Percentiles rank a stretch among this genome's conserved stretches.
phyloP scores from a whole-genome alignment of 2,888 invertebrate genomes.

The Agrilus mali region DNA sequence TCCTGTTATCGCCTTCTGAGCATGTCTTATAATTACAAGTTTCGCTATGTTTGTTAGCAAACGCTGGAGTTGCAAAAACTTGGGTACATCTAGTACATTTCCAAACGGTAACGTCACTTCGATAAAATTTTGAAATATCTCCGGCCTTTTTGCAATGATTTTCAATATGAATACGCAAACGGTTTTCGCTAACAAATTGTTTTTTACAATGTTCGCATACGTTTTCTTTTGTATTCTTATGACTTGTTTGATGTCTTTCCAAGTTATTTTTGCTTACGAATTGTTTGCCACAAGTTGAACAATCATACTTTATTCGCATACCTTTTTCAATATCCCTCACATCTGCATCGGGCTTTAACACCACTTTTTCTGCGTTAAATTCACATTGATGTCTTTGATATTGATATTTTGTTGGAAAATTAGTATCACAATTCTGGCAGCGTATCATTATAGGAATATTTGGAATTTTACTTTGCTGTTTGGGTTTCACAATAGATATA shows the following conservation, averaged over 20 bases:
- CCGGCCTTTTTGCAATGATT: constrained; percentile 35
- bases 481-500: constrained; percentile 3
- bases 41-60: constrained; percentile 24
- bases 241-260: constrained; percentile 29
- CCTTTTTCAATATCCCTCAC: constrained; percentile 27
- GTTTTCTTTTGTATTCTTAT: constrained; percentile 28
- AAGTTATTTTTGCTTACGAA: constrained; percentile 33
- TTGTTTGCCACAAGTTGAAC: constrained; percentile 29
- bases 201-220: constrained; percentile 33
- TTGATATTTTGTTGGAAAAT: constrained; percentile 35
- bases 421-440: constrained; percentile 34
- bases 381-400: constrained; percentile 35
- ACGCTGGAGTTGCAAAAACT: constrained; percentile 28
- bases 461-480: constrained; percentile 18
- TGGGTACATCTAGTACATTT: constrained; percentile 32
- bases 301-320: constrained; percentile 28
- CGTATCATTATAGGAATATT: constrained; percentile 25
- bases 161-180: constrained; percentile 33
- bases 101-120: constrained; percentile 34
- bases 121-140: constrained; percentile 33
- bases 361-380: constrained; percentile 32
- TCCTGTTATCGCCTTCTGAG: not conserved
- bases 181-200: constrained; percentile 33
- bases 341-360: constrained; percentile 28
- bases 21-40: constrained; percentile 21